A percentile compares a stretch with the other conserved stretches of the same genome.
phyloP scores from a whole-genome alignment of 1,140 invertebrate species.

The Hyles vespertilio region DNA sequence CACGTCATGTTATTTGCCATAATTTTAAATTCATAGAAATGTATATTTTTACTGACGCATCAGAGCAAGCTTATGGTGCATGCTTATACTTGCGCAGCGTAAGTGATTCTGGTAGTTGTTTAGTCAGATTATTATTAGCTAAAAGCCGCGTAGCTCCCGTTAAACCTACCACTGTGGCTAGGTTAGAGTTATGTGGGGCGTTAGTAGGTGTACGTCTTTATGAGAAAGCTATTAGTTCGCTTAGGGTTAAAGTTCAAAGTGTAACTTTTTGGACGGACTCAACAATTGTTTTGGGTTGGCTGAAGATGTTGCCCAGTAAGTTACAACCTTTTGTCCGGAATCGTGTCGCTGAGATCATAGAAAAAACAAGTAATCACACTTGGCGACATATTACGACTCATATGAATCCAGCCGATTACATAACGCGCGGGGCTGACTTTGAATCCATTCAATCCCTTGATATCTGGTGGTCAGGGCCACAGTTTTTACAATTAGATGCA shows the following conservation, averaged over 20 bases:
- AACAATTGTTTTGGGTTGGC: slow-evolving; percentile 39
- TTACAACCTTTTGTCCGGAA: slow-evolving; percentile 46
- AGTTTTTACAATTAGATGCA: not conserved
- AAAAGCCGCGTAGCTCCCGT: slow-evolving; percentile 67
- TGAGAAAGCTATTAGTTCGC: slow-evolving; percentile 17
- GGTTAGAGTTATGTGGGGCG: slow-evolving; percentile 47
- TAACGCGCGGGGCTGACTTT: not conserved
- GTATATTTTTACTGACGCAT: slow-evolving; percentile 12
- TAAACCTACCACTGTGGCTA: slow-evolving; percentile 36
- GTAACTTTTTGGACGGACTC: slow-evolving; percentile 41
- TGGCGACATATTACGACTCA: slow-evolving; percentile 37
- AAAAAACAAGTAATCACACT: slow-evolving; percentile 7
- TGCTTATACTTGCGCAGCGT: slow-evolving; percentile 12
- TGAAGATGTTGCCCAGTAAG: slow-evolving; percentile 10
- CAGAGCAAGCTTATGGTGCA: slow-evolving; percentile 9
- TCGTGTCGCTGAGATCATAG: slow-evolving; percentile 42
- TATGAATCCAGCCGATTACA: not conserved
- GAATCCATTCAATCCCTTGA: not conserved
- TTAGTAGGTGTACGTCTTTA: slow-evolving; percentile 40
- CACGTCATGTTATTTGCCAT: slow-evolving; percentile 7
- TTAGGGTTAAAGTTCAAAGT: slow-evolving; percentile 11
- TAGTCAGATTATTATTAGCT: slow-evolving; percentile 4
- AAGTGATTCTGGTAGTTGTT: not conserved
- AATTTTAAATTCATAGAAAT: not conserved
- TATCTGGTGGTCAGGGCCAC: slow-evolving; percentile 3